Evolutionary conservation across 2,888 invertebrate species (phyloP).

Genomic region (Melieria omissa): DNA sequence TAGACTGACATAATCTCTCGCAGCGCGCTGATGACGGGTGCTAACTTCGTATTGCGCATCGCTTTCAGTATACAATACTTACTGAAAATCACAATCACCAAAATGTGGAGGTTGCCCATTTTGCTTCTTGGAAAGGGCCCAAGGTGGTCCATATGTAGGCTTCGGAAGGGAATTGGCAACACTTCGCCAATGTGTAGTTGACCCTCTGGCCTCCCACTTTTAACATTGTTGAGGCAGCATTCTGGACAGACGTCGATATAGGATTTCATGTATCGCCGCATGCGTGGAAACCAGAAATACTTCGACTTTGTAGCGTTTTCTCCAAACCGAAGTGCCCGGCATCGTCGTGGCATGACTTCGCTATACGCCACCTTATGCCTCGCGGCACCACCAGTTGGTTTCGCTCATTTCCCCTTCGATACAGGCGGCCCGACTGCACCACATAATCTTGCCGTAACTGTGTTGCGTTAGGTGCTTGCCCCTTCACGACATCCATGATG

Average conservation of each 20-base stretch:
- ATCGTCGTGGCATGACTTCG: constrained; percentile 42
- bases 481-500: constrained; percentile 12
- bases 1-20: constrained; percentile 35
- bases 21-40: constrained; percentile 34
- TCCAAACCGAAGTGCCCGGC: constrained; percentile 43
- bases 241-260: constrained; percentile 42
- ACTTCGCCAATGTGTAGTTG: constrained; percentile 37
- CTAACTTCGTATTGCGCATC: constrained; percentile 39
- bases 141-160: constrained; percentile 44
- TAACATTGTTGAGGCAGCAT: constrained; percentile 41
- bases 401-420: constrained; percentile 25
- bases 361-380: constrained; percentile 40
- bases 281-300: constrained; percentile 45
- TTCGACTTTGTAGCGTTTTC: constrained; percentile 40
- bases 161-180: constrained; percentile 41
- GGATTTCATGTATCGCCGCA: constrained; percentile 43
- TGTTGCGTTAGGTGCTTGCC: background rate
- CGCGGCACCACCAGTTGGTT: constrained; percentile 41
- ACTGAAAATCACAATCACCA: constrained; percentile 40
- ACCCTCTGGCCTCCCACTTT: constrained; percentile 40
- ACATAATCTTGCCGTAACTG: background rate
- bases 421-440: constrained; percentile 25
- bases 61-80: constrained; percentile 44
- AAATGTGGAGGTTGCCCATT: constrained; percentile 36
- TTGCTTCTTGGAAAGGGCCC: constrained; percentile 43